phyloP scores from a whole-genome alignment of 2,113 vertebrate species.

The Nannobrachium achirus region DNA sequence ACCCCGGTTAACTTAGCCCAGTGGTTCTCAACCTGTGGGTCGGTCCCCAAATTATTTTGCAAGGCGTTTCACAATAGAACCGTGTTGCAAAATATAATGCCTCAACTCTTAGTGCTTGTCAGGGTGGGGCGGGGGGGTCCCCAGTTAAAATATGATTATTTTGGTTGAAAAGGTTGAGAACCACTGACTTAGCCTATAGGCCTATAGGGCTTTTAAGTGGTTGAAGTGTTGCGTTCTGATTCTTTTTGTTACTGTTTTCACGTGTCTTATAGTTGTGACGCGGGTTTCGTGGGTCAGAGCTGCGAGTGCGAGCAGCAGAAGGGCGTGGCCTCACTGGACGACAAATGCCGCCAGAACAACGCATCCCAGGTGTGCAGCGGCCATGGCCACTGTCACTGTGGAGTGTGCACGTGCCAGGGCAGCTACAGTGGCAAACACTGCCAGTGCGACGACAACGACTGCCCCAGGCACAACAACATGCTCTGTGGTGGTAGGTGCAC shows the following conservation, averaged over 20 bases:
- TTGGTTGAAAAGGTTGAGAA: no score
- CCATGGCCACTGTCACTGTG: conserved; percentile 78
- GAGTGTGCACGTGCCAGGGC: conserved; percentile 68
- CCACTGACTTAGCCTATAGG: no score
- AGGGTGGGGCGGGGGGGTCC: no score
- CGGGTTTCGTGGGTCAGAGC: conserved; percentile 63
- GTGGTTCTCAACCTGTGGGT: no score
- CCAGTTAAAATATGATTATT: no score
- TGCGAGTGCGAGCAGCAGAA: conserved; percentile 74
- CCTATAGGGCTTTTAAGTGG: no score
- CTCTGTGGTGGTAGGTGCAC: conserved; percentile 76
- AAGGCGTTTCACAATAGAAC: no score
- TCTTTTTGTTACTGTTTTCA: background rate
- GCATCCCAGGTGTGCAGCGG: conserved; percentile 69
- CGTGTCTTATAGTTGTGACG: conserved; percentile 67
- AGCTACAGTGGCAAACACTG: conserved; percentile 49
- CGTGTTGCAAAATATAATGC: no score
- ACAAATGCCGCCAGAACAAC: conserved; percentile 61
- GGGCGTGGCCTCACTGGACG: conserved; percentile 44
- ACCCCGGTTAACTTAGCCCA: no score
- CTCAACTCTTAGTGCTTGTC: no score
- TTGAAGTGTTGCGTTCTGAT: no score
- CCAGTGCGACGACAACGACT: conserved; percentile 76
- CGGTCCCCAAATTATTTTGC: no score
- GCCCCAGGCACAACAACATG: conserved; percentile 65